Conservation (phyloP, 64 coral and sea anemone genomes). For the Stichodactyla helianthus region DNA sequence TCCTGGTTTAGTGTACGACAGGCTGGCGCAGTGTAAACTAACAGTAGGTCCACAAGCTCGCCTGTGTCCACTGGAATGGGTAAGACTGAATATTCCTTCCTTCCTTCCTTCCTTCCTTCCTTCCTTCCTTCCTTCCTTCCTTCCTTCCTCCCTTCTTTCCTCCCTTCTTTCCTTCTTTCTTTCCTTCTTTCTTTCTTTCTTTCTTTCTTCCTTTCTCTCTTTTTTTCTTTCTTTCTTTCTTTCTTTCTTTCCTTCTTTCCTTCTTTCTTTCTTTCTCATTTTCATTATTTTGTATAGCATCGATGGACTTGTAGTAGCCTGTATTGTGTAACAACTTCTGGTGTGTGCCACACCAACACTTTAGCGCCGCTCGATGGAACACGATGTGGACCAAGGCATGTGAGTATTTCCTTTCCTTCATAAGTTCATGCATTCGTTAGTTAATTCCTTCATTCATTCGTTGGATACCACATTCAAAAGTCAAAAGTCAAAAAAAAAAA, state of each 20-base stretch:
- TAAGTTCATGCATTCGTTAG: too few relatives aligned
- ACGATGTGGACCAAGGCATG: slow-evolving; percentile 75
- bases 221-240: too few relatives aligned
- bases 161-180: not conserved
- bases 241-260: too few relatives aligned
- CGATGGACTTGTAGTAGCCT: not conserved
- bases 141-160: not conserved
- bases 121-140: slow-evolving; percentile 19
- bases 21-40: not conserved
- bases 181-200: not conserved
- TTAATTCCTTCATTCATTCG: too few relatives aligned
- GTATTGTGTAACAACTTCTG: not conserved
- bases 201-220: too few relatives aligned
- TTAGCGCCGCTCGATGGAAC: slow-evolving; percentile 75
- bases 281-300: not conserved
- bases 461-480: too few relatives aligned
- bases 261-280: too few relatives aligned
- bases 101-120: slow-evolving; percentile 19
- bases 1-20: not conserved
- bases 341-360: not conserved
- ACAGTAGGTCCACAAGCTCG: not conserved
- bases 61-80: not conserved
- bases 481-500: too few relatives aligned
- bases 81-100: not conserved
- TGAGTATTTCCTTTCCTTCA: slow-evolving; percentile 21